phyloP scores from a whole-genome alignment of 2,113 vertebrate species.

The Pardalotus punctatus region DNA sequence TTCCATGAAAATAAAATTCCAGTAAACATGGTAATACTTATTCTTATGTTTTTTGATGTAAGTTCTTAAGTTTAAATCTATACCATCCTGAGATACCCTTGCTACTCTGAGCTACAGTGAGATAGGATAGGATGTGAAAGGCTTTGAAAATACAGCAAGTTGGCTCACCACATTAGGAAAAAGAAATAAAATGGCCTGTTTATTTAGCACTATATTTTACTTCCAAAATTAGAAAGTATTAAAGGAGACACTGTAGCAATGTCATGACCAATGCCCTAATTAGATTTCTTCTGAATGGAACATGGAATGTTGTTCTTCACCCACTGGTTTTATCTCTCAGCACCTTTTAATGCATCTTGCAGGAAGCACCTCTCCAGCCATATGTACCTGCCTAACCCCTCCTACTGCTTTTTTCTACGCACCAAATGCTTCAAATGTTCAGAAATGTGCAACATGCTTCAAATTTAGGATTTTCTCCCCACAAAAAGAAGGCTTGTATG shows the following conservation, averaged over 20 bases:
- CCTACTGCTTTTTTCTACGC: neutral
- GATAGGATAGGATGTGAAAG: neutral
- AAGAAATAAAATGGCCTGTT: neutral
- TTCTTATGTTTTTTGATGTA: neutral
- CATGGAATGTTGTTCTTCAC: accelerated
- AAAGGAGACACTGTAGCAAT: neutral
- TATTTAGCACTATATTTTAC: neutral
- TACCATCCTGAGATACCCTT: neutral
- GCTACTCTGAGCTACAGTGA: neutral
- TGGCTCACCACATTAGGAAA: neutral
- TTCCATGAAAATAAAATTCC: neutral
- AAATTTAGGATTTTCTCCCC: neutral
- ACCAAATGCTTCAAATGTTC: neutral
- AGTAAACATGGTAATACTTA: neutral
- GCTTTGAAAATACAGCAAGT: neutral
- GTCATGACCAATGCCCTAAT: neutral
- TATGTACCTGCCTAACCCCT: neutral
- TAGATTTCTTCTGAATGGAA: neutral
- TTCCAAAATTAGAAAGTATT: neutral
- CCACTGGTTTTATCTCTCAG: neutral
- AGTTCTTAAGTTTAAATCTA: neutral
- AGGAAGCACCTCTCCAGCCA: neutral
- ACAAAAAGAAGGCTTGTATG: neutral
- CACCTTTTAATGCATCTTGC: neutral
- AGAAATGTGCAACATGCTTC: neutral